phyloP scores from a whole-genome alignment of 2,888 invertebrate genomes.

The Cynaeus angustus region DNA sequence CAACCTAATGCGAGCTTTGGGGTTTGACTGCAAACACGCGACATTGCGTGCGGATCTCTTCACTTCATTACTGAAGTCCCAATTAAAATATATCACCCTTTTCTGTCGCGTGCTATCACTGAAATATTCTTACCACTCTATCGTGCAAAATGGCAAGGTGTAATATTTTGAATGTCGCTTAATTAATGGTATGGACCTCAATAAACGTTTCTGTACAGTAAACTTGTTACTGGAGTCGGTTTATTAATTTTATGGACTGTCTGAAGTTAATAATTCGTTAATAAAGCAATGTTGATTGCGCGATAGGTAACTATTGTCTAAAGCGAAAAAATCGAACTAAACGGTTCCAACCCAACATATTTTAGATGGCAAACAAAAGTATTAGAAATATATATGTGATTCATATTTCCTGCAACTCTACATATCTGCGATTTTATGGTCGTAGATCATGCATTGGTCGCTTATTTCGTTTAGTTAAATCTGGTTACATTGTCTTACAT shows the following conservation, averaged over 20 bases:
- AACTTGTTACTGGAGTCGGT: conserved; percentile 2
- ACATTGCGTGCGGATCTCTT: conserved; percentile 49
- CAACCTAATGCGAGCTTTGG: conserved; percentile 38
- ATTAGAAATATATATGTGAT: not conserved
- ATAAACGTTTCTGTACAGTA: conserved; percentile 1
- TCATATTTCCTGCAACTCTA: conserved; percentile 5
- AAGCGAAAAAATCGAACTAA: too few relatives aligned
- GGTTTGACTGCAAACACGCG: conserved; percentile 47
- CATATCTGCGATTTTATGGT: not conserved
- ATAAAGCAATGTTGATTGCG: too few relatives aligned
- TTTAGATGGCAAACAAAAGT: not conserved
- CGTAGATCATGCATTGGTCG: not conserved
- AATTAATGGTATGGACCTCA: conserved; percentile 26
- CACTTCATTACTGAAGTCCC: conserved; percentile 51
- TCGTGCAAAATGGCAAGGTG: conserved; percentile 24
- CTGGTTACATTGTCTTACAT: conserved; percentile 4
- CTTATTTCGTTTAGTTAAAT: not conserved
- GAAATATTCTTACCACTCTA: conserved; percentile 13
- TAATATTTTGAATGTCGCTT: conserved; percentile 10
- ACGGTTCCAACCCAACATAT: not conserved
- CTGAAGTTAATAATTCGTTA: not conserved
- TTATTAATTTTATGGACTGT: conserved; percentile 12
- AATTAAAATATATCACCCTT: conserved; percentile 50
- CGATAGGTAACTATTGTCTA: too few relatives aligned
- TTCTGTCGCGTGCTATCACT: conserved; percentile 28